Evolutionary conservation across 2,113 vertebrate genomes (phyloP).

Genomic region (Ciconia maguari): DNA sequence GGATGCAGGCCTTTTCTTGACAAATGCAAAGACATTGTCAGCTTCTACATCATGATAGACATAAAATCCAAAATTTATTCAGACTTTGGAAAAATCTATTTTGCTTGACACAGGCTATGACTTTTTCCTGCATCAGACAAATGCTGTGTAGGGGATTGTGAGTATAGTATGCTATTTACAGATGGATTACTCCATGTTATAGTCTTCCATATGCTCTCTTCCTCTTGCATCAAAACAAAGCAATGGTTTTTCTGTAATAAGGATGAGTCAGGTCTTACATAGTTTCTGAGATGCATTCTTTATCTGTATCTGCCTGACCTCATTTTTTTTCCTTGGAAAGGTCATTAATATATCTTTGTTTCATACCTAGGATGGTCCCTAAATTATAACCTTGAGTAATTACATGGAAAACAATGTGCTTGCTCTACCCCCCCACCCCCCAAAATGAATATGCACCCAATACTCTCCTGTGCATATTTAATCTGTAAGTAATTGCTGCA

Average conservation of each 20-base stretch:
- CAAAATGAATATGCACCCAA: neutral
- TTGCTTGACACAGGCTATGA: neutral
- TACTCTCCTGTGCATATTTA: neutral
- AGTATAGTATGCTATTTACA: neutral
- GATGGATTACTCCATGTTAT: neutral
- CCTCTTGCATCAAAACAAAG: neutral
- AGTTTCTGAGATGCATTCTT: neutral
- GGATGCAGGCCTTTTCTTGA: neutral
- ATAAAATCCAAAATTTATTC: neutral
- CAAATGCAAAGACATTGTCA: neutral
- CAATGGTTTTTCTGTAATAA: neutral
- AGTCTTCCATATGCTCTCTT: neutral
- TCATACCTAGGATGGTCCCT: neutral
- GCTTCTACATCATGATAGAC: neutral
- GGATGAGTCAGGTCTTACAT: neutral
- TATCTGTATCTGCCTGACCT: neutral
- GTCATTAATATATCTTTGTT: neutral
- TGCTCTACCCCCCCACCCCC: rapidly evolving
- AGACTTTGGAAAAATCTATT: neutral
- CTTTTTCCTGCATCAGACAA: neutral
- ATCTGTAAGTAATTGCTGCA: neutral
- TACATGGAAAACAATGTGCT: neutral
- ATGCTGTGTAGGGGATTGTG: neutral
- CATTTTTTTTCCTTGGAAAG: neutral
- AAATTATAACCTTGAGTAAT: neutral